A percentile compares a stretch with the other conserved stretches of the same genome.
Conservation (phyloP, 2,888 invertebrate species). For the Epirrhoe tristata region DNA sequence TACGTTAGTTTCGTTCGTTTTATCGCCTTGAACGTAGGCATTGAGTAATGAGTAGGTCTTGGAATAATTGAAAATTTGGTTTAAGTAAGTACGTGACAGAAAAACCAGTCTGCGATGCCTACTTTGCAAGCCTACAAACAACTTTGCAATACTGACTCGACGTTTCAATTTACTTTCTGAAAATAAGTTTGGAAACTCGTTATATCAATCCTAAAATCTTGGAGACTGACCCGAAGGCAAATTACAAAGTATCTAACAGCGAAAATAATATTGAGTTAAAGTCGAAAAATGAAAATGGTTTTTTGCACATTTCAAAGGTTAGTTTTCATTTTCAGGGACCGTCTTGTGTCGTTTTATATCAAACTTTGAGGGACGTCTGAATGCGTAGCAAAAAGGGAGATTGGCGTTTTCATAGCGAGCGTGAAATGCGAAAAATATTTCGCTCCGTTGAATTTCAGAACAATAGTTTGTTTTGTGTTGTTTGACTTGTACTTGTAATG, state of each 20-base stretch:
- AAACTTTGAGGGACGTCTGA: constrained; percentile 31
- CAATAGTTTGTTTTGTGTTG: constrained; percentile 23
- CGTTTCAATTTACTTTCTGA: constrained; percentile 11
- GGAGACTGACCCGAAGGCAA: constrained; percentile 11
- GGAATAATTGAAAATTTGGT: neutral
- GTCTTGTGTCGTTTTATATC: constrained; percentile 29
- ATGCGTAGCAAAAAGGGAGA: constrained; percentile 22
- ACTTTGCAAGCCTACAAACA: neutral
- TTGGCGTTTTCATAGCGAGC: constrained; percentile 42
- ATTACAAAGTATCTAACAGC: constrained; percentile 14
- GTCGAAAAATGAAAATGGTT: neutral
- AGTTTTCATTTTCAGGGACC: constrained; percentile 33
- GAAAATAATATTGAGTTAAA: constrained; percentile 22
- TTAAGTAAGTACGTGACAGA: neutral
- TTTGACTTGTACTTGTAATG: constrained; percentile 18
- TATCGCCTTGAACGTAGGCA: neutral
- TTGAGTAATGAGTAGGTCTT: neutral
- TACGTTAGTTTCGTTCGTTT: neutral
- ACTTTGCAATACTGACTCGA: neutral
- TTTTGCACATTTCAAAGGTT: constrained; percentile 7
- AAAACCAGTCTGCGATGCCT: neutral
- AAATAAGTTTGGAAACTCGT: constrained; percentile 19
- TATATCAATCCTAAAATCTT: constrained; percentile 9
- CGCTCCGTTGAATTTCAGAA: constrained; percentile 51
- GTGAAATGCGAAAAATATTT: constrained; percentile 41